phyloP scores from a whole-genome alignment of 2,797 vertebrate genomes.

The Myiothlypis coronata region DNA sequence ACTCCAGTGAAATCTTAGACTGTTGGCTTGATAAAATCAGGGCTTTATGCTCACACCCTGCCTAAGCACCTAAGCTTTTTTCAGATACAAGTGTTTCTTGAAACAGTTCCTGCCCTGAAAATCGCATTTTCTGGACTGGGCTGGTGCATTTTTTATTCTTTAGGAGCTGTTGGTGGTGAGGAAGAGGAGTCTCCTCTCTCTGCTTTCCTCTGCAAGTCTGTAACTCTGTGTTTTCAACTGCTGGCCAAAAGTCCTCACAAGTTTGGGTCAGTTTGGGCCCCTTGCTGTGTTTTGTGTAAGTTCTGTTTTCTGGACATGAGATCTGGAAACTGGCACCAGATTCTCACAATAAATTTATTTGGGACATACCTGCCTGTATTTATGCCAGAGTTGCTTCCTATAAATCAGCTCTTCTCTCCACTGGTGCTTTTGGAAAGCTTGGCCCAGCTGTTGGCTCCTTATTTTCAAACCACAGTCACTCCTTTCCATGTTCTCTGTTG shows the following conservation, averaged over 20 bases:
- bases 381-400: neutral
- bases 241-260: neutral
- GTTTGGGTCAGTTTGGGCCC: neutral
- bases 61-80: neutral
- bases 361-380: neutral
- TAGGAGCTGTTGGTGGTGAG: neutral
- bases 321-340: neutral
- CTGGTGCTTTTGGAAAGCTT: fast-evolving
- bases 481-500: fast-evolving
- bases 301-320: fast-evolving
- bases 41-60: neutral
- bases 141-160: neutral
- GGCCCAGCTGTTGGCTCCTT: neutral
- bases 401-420: neutral
- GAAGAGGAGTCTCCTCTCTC: fast-evolving
- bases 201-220: neutral
- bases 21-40: neutral
- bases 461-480: neutral
- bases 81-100: neutral
- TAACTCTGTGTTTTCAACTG: neutral
- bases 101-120: neutral
- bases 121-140: neutral
- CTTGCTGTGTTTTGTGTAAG: neutral
- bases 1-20: neutral
- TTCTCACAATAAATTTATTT: neutral